Evolutionary conservation across 2,888 invertebrate genomes (phyloP).

Genomic region (Mythimna impura): DNA sequence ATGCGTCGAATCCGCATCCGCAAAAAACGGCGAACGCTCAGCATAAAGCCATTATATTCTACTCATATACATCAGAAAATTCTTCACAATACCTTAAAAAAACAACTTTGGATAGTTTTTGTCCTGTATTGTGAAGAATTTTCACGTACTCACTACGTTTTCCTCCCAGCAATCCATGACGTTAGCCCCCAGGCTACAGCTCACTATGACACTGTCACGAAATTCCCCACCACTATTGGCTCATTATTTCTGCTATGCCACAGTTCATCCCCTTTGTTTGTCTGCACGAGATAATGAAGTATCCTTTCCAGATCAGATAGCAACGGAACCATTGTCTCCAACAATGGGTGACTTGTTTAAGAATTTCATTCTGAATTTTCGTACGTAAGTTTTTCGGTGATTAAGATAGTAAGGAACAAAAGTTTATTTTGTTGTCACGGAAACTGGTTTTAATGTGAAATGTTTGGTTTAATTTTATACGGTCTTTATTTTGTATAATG

Average conservation of each 20-base stretch:
- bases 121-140: too few species aligned
- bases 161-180: conserved; percentile 4
- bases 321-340: conserved; percentile 66
- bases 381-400: conserved; percentile 60
- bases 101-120: background rate
- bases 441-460: conserved; percentile 39
- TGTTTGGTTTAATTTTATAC: conserved; percentile 23
- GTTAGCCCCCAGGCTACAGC: conserved; percentile 28
- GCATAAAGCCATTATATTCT: too few species aligned
- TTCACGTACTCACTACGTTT: background rate
- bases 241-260: conserved; percentile 66
- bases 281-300: conserved; percentile 67
- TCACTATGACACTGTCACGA: conserved; percentile 33
- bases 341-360: conserved; percentile 65
- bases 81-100: background rate
- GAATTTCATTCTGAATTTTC: conserved; percentile 65
- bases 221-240: conserved; percentile 64
- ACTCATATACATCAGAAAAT: too few species aligned
- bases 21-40: too few species aligned
- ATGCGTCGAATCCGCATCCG: too few species aligned
- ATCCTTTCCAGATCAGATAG: conserved; percentile 69
- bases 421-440: conserved; percentile 36
- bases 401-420: conserved; percentile 59
- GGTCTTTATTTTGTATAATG: background rate
- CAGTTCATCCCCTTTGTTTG: conserved; percentile 67